A percentile compares a stretch with the other conserved stretches of the same genome.
Evolutionary conservation across 2,113 vertebrate genomes (phyloP).

Genomic region (Onychostoma macrolepis): DNA sequence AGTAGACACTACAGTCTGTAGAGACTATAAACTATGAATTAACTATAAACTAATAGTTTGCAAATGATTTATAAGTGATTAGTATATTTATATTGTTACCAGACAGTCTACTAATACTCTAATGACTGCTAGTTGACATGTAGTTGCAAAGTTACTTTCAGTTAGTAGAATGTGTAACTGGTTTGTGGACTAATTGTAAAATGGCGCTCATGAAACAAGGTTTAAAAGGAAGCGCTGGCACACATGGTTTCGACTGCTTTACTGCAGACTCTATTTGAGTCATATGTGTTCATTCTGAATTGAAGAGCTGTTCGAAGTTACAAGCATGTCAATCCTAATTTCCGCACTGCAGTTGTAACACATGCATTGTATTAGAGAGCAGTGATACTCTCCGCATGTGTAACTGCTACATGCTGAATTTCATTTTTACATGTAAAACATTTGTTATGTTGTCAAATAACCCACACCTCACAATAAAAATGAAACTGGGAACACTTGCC

Average conservation of each 20-base stretch:
- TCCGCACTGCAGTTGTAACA: slow-evolving; percentile 35
- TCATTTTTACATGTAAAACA: slow-evolving; percentile 71
- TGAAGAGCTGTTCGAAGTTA: slow-evolving; percentile 53
- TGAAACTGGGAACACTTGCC: slow-evolving; percentile 53
- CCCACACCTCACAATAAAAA: slow-evolving; percentile 53
- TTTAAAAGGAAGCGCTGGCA: neutral
- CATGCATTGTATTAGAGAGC: slow-evolving; percentile 43
- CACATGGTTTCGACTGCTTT: slow-evolving; percentile 27
- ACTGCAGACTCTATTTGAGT: slow-evolving; percentile 29
- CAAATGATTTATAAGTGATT: neutral
- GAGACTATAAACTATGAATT: neutral
- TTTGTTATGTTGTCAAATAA: slow-evolving; percentile 60
- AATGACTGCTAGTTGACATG: too few species aligned
- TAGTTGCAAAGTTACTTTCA: too few species aligned
- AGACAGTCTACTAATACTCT: too few species aligned
- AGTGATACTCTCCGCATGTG: slow-evolving; percentile 35
- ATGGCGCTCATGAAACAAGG: neutral
- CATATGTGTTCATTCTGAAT: slow-evolving; percentile 37
- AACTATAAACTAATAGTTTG: too few species aligned
- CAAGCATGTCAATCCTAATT: slow-evolving; percentile 56
- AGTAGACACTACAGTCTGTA: too few species aligned
- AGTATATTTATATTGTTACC: neutral
- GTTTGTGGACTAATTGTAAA: neutral
- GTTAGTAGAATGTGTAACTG: neutral
- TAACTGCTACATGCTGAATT: slow-evolving; percentile 49